Conservation (phyloP, 1,140 invertebrate genomes). For the Drosophila bocki region DNA sequence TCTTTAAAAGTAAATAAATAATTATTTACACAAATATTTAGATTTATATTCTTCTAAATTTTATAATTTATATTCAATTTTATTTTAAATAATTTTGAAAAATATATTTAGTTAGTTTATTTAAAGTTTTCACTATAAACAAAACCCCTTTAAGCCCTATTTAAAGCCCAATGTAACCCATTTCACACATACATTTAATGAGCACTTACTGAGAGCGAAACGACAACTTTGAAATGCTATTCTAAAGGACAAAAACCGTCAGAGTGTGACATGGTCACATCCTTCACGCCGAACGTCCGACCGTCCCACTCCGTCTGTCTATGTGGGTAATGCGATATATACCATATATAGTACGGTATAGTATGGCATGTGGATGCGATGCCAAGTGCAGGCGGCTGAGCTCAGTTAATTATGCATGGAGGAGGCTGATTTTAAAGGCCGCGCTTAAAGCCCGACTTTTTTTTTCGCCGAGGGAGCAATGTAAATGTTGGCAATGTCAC, state of each 20-base stretch:
- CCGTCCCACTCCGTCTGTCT: slow-evolving; percentile 26
- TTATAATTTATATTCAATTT: background rate
- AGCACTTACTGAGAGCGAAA: slow-evolving; percentile 24
- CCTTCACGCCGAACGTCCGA: slow-evolving; percentile 64
- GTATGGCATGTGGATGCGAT: slow-evolving; percentile 22
- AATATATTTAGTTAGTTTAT: background rate
- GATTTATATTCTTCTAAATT: background rate
- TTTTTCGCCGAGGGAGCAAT: slow-evolving; percentile 19
- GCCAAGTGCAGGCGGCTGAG: slow-evolving; percentile 54
- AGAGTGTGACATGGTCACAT: slow-evolving; percentile 81
- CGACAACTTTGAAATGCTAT: slow-evolving; percentile 57
- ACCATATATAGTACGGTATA: slow-evolving; percentile 1
- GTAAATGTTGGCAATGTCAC: slow-evolving; percentile 69
- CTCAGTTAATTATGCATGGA: slow-evolving; percentile 76
- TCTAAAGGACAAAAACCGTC: slow-evolving; percentile 73
- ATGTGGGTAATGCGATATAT: slow-evolving; percentile 50
- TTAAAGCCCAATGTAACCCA: background rate
- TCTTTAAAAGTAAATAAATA: background rate
- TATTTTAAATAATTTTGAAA: background rate
- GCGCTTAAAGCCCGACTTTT: slow-evolving; percentile 59
- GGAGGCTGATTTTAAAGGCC: slow-evolving; percentile 62
- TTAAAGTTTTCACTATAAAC: background rate
- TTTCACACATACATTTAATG: slow-evolving; percentile 2
- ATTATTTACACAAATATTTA: background rate
- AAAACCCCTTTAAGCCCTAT: background rate